These are phyloP conservation scores for Larimichthys crocea DNA, from an alignment of 2,113 vertebrate species.

Conservation along the genomic window DNA sequence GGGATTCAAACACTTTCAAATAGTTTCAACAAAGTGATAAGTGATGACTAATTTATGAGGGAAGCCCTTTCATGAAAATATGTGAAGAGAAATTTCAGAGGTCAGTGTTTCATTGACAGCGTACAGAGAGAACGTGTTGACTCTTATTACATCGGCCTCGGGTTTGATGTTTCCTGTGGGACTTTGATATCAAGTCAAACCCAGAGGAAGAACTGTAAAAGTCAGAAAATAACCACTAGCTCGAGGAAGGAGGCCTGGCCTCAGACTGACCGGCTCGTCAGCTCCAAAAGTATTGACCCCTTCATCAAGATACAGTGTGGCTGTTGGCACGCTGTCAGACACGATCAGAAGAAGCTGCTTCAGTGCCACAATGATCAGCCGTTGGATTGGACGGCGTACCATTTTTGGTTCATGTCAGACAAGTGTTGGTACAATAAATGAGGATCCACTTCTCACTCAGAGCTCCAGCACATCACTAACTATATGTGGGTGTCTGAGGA, in stretches of 20 bases:
- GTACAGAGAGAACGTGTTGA: background rate
- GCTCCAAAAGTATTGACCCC: background rate
- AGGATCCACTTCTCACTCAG: background rate
- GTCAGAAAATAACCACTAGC: background rate
- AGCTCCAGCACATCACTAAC: background rate
- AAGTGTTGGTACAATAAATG: background rate
- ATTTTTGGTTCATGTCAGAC: background rate
- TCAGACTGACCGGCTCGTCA: background rate
- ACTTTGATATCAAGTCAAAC: background rate
- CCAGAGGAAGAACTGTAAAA: background rate
- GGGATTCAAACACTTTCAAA: too few relatives aligned
- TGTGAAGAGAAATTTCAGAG: background rate
- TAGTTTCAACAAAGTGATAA: too few relatives aligned
- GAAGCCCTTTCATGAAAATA: background rate
- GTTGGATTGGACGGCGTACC: background rate
- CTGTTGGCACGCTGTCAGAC: constrained; percentile 13
- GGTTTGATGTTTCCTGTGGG: background rate
- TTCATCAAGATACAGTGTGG: too few relatives aligned
- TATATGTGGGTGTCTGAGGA: constrained; percentile 22
- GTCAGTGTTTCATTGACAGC: background rate
- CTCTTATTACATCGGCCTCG: background rate
- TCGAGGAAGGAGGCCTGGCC: background rate
- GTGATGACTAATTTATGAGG: too few relatives aligned
- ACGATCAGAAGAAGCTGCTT: background rate
- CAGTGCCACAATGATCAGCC: constrained; percentile 4